Conservation (phyloP, 2,797 vertebrate genomes). For the Sternarchorhynchus goeldii region DNA sequence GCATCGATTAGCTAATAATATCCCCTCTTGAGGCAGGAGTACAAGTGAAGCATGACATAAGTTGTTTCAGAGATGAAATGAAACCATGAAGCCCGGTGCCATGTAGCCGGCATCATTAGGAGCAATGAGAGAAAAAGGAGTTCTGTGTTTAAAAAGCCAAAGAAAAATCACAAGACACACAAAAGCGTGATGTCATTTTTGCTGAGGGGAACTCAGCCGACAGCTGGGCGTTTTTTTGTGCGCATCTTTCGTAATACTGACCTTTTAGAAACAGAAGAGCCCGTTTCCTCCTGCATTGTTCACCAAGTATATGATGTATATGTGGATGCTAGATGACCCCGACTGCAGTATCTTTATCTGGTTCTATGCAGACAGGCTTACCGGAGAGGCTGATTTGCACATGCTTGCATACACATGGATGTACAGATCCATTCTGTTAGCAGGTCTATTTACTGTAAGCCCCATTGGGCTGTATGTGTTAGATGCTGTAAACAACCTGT, state of each 20-base stretch:
- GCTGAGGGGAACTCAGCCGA: constrained; percentile 1
- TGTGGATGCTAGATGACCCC: neutral
- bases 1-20: neutral
- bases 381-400: no score
- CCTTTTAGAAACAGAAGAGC: constrained; percentile 4
- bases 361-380: no score
- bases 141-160: constrained; percentile 25
- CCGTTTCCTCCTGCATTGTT: neutral
- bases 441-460: no score
- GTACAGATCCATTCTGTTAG: no score
- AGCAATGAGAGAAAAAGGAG: neutral
- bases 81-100: neutral
- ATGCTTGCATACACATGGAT: no score
- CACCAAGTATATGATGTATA: neutral
- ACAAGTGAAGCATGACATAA: neutral
- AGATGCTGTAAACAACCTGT: no score
- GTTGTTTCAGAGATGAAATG: neutral
- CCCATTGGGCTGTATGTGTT: no score
- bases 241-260: neutral
- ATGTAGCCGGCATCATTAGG: neutral
- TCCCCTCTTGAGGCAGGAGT: neutral
- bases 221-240: neutral
- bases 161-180: constrained; percentile 7
- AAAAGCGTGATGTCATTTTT: neutral
- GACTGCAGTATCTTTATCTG: neutral